Evolutionary conservation across 2,797 vertebrate species (phyloP).

Genomic region (Mormyrops boulengeri): DNA sequence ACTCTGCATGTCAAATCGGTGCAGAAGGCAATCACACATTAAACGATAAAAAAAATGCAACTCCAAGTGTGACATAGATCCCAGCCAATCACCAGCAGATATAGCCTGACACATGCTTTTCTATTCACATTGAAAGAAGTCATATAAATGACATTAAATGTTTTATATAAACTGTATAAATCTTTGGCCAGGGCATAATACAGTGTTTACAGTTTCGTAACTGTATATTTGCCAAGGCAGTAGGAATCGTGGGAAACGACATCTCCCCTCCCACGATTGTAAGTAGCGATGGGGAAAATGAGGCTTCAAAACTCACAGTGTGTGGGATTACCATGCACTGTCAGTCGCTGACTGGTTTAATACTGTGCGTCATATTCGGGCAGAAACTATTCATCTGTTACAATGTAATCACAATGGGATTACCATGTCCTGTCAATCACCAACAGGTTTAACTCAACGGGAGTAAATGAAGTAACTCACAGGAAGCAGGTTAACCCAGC

Average conservation of each 20-base stretch:
- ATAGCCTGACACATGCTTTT: neutral
- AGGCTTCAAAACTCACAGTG: neutral
- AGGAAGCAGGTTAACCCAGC: neutral
- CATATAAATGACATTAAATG: neutral
- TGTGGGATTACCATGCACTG: constrained; percentile 5
- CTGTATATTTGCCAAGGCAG: neutral
- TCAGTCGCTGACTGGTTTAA: neutral
- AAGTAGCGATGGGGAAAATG: neutral
- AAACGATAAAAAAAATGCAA: neutral
- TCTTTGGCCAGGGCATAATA: neutral
- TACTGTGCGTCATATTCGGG: neutral
- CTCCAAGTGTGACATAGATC: neutral
- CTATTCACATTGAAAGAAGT: neutral
- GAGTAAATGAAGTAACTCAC: neutral
- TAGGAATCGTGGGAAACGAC: neutral
- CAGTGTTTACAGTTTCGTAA: neutral
- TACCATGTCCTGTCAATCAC: neutral
- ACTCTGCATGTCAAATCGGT: neutral
- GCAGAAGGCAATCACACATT: neutral
- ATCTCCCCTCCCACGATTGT: neutral
- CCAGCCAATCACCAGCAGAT: neutral
- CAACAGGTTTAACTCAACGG: neutral
- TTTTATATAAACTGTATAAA: neutral
- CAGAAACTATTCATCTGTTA: neutral
- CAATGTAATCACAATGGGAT: constrained; percentile 2